These are phyloP conservation scores for Lucilia cuprina DNA, from an alignment of 1,140 invertebrate genomes.

Conservation along the genomic window DNA sequence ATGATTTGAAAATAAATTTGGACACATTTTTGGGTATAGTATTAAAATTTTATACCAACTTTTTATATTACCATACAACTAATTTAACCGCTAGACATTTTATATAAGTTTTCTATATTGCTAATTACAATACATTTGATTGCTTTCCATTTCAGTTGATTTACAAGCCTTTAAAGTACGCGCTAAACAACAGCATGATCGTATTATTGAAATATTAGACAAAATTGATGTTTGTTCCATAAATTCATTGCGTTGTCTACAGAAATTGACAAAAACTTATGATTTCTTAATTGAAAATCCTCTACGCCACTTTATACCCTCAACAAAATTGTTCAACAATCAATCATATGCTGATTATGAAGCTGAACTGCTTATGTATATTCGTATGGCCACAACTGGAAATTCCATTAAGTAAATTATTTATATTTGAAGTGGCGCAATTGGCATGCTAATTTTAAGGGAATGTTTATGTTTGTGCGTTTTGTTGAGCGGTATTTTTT, in stretches of 20 bases:
- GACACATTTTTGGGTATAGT: conserved; percentile 55
- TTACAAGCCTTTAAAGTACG: conserved; percentile 48
- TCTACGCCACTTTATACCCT: conserved; percentile 49
- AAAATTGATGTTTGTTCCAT: conserved; percentile 48
- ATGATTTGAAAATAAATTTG: conserved; percentile 59
- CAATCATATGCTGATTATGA: conserved; percentile 52
- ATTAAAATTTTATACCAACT: neutral
- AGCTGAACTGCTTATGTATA: conserved; percentile 52
- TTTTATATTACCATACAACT: neutral
- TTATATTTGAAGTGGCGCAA: neutral
- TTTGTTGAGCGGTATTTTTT: neutral
- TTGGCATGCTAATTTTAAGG: conserved; percentile 13
- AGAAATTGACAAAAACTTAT: conserved; percentile 49
- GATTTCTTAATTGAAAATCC: conserved; percentile 54
- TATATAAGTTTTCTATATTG: neutral
- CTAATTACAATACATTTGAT: neutral
- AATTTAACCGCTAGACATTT: neutral
- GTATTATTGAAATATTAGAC: conserved; percentile 53
- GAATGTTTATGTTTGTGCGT: neutral
- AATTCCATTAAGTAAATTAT: conserved; percentile 39
- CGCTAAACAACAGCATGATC: conserved; percentile 49
- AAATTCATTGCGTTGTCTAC: conserved; percentile 46
- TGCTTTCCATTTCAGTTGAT: conserved; percentile 46
- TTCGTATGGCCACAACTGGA: conserved; percentile 51
- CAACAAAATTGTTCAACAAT: conserved; percentile 46